Evolutionary conservation across 2,113 vertebrate species (phyloP).

Genomic region (Lutjanus erythropterus): DNA sequence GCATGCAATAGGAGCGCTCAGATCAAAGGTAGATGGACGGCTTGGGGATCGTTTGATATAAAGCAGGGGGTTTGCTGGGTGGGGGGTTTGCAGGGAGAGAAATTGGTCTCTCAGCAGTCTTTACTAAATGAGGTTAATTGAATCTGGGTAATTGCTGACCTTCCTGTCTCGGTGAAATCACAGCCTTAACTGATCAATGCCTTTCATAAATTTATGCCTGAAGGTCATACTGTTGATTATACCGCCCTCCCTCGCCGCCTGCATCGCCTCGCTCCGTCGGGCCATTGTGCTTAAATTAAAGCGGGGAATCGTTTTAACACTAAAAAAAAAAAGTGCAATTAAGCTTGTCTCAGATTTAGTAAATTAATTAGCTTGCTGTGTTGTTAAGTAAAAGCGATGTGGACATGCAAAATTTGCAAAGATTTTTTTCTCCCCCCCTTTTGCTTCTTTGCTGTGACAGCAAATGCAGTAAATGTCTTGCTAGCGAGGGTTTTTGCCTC

Average conservation of each 20-base stretch:
- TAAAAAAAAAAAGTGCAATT: slow-evolving; percentile 68
- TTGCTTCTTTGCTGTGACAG: slow-evolving; percentile 57
- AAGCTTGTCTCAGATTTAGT: slow-evolving; percentile 67
- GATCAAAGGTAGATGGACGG: slow-evolving; percentile 74
- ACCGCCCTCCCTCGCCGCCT: slow-evolving; percentile 48
- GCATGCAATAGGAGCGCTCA: slow-evolving; percentile 49
- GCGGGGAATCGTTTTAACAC: slow-evolving; percentile 59
- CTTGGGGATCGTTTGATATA: slow-evolving; percentile 69
- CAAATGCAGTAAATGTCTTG: slow-evolving; percentile 68
- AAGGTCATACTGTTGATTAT: slow-evolving; percentile 82
- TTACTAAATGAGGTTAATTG: slow-evolving; percentile 85
- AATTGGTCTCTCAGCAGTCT: slow-evolving; percentile 84
- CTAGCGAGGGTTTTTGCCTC: slow-evolving; percentile 47
- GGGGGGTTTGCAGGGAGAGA: slow-evolving; percentile 36
- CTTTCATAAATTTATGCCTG: slow-evolving; percentile 84
- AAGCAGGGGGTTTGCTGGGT: slow-evolving; percentile 30
- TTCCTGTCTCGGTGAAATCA: slow-evolving; percentile 83
- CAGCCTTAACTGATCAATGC: slow-evolving; percentile 86
- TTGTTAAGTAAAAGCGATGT: slow-evolving; percentile 70
- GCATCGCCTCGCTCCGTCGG: slow-evolving; percentile 42
- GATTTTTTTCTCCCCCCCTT: not conserved
- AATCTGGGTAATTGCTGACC: slow-evolving; percentile 86
- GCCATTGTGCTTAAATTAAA: slow-evolving; percentile 68
- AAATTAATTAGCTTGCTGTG: slow-evolving; percentile 75
- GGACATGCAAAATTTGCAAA: slow-evolving; percentile 50